phyloP scores from a whole-genome alignment of 2,797 vertebrate species.

The Argya squamiceps region DNA sequence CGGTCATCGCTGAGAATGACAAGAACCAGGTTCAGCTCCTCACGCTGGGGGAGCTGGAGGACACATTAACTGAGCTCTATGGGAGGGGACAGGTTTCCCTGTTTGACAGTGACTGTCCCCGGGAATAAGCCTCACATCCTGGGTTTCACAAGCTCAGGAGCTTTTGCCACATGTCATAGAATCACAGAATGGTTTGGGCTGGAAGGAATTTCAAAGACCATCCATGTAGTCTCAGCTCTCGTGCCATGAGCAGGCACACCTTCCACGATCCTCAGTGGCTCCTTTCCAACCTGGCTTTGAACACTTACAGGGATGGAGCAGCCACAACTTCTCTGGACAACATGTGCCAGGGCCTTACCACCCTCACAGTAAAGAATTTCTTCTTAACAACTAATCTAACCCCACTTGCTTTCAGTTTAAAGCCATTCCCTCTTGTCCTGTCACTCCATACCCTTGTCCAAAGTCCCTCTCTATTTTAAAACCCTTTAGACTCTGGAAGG shows the following conservation, averaged over 20 bases:
- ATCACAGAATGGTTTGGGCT: background rate
- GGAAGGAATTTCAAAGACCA: background rate
- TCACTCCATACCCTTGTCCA: background rate
- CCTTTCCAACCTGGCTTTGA: background rate
- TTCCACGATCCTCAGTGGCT: background rate
- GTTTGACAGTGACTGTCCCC: conserved; percentile 32
- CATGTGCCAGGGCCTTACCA: background rate
- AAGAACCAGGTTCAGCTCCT: background rate
- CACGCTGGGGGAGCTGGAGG: conserved; percentile 41
- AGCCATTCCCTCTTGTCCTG: background rate
- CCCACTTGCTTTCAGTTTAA: background rate
- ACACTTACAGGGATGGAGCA: background rate
- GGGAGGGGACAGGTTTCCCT: background rate
- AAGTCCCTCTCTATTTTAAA: background rate
- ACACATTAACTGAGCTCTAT: background rate
- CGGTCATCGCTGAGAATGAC: conserved; percentile 27
- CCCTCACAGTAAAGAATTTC: background rate
- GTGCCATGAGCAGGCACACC: background rate
- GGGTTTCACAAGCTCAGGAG: background rate
- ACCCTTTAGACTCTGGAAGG: background rate
- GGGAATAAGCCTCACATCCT: background rate
- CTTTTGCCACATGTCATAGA: background rate
- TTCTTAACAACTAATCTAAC: background rate
- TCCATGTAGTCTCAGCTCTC: background rate
- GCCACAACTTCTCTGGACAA: background rate